Percentiles rank a stretch among this genome's conserved stretches.
Conservation (phyloP, 2,113 vertebrate genomes). For the Cheilinus undulatus region DNA sequence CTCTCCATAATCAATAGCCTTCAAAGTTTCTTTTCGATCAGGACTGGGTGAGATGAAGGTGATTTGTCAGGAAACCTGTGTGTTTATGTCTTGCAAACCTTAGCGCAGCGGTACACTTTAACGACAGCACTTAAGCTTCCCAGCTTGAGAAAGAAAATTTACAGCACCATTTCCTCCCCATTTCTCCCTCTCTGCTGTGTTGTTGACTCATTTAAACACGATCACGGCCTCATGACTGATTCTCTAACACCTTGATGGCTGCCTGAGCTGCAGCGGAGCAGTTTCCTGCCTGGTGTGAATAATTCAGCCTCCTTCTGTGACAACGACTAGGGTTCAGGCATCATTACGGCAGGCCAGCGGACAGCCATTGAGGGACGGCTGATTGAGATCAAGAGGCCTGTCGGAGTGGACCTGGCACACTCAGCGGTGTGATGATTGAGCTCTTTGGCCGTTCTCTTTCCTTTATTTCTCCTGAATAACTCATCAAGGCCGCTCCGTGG, state of each 20-base stretch:
- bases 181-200: background rate
- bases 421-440: conserved; percentile 8
- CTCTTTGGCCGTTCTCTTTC: conserved; percentile 5
- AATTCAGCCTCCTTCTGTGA: conserved; percentile 20
- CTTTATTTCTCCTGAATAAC: conserved; percentile 16
- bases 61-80: background rate
- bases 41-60: too few relatives aligned
- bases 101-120: too few relatives aligned
- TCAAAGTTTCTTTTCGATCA: too few relatives aligned
- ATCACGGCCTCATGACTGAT: conserved; percentile 6
- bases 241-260: background rate
- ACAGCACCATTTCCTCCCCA: background rate
- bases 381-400: conserved; percentile 62
- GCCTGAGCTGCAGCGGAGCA: conserved; percentile 11
- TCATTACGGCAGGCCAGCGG: conserved; percentile 21
- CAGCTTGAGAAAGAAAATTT: too few relatives aligned
- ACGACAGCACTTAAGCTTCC: background rate
- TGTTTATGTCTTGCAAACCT: background rate
- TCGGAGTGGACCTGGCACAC: conserved; percentile 9
- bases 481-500: conserved; percentile 1
- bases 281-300: conserved; percentile 20
- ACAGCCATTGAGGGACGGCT: conserved; percentile 11
- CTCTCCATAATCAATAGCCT: too few relatives aligned
- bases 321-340: conserved; percentile 16
- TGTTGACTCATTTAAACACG: background rate